Conservation (phyloP, 2,888 invertebrate species). For the Branchipolynoe longqiensis region DNA sequence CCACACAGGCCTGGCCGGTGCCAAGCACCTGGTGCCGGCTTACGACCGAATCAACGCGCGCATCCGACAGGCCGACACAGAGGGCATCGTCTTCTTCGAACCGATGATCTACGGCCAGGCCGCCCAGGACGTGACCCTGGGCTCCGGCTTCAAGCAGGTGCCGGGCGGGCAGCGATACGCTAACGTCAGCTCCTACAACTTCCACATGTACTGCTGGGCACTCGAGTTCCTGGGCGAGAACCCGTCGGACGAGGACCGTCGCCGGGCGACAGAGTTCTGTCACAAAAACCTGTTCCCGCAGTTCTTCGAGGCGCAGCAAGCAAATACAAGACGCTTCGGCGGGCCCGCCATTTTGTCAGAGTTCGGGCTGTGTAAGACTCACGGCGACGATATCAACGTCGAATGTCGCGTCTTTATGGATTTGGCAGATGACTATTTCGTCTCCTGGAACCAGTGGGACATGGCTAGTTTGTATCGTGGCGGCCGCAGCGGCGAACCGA, state of each 20-base stretch:
- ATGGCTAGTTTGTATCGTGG: constrained; percentile 63
- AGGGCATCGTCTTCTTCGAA: constrained; percentile 72
- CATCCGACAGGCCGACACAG: constrained; percentile 68
- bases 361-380: constrained; percentile 70
- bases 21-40: constrained; percentile 68
- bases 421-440: constrained; percentile 67
- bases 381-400: constrained; percentile 65
- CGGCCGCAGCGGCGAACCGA: not conserved
- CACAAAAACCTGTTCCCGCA: constrained; percentile 26
- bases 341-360: constrained; percentile 70
- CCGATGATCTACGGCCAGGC: constrained; percentile 71
- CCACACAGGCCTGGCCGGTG: constrained; percentile 68
- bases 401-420: constrained; percentile 65
- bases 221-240: constrained; percentile 46
- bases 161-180: not conserved
- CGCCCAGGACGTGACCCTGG: not conserved
- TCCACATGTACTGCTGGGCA: constrained; percentile 56
- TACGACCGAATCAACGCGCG: constrained; percentile 68
- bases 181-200: constrained; percentile 12
- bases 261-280: constrained; percentile 17
- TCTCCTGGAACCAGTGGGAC: constrained; percentile 74
- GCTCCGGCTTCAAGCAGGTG: constrained; percentile 24
- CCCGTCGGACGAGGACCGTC: constrained; percentile 8
- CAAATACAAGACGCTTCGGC: not conserved
- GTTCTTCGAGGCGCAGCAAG: constrained; percentile 23